phyloP scores from a whole-genome alignment of 2,797 vertebrate genomes.

The Myripristis jacobus region DNA sequence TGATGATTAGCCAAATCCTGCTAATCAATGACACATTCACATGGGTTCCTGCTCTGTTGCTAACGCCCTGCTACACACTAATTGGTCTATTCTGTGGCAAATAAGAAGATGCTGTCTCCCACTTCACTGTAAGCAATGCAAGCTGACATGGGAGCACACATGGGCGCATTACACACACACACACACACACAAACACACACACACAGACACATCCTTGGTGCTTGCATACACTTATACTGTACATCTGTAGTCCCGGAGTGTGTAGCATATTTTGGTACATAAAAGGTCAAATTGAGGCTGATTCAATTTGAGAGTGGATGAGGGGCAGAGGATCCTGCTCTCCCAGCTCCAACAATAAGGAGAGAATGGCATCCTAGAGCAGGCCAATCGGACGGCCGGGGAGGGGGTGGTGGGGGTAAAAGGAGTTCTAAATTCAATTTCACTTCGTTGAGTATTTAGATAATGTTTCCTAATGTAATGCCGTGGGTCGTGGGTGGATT shows the following conservation, averaged over 20 bases:
- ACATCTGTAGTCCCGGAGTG: conserved; percentile 67
- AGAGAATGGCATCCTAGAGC: conserved; percentile 78
- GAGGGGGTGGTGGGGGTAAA: conserved; percentile 14
- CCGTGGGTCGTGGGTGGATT: conserved; percentile 60
- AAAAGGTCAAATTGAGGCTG: conserved; percentile 83
- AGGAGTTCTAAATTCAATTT: conserved; percentile 80
- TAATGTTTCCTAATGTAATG: conserved; percentile 82
- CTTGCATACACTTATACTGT: conserved; percentile 73
- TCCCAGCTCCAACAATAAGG: conserved; percentile 76
- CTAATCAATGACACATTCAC: conserved; percentile 89
- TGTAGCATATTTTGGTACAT: conserved; percentile 74
- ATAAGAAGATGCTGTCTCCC: conserved; percentile 83
- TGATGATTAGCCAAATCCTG: conserved; percentile 86
- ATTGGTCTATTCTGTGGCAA: conserved; percentile 87
- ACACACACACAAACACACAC: conserved; percentile 20
- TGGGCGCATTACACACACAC: conserved; percentile 30
- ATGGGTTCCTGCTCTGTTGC: conserved; percentile 85
- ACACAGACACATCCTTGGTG: conserved; percentile 49
- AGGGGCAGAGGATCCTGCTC: conserved; percentile 75
- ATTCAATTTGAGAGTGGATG: conserved; percentile 82
- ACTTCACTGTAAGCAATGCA: conserved; percentile 78
- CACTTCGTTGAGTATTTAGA: conserved; percentile 84
- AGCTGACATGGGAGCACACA: conserved; percentile 73
- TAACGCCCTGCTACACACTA: conserved; percentile 77
- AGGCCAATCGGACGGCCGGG: conserved; percentile 68